phyloP scores from a whole-genome alignment of 2,888 invertebrate species.

The Campoplex nolae region DNA sequence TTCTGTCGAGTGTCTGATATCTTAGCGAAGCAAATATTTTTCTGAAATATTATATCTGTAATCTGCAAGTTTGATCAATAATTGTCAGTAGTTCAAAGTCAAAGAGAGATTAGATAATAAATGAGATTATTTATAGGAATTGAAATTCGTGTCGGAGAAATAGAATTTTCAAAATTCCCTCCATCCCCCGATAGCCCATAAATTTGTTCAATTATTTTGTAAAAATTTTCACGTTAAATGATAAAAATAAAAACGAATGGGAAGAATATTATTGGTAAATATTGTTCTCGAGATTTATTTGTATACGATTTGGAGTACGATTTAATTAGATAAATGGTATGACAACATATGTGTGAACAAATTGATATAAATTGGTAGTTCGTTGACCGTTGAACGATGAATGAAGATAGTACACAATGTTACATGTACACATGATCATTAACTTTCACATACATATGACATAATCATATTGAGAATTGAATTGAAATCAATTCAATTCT shows the following conservation, averaged over 20 bases:
- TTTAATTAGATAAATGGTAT: slow-evolving; percentile 45
- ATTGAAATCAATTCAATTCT: slow-evolving; percentile 1
- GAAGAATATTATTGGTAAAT: background rate
- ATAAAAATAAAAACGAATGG: background rate
- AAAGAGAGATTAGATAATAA: background rate
- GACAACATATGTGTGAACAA: slow-evolving; percentile 8
- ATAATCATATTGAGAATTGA: slow-evolving; percentile 59
- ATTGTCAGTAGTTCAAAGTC: background rate
- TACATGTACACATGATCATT: slow-evolving; percentile 8
- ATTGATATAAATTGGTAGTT: slow-evolving; percentile 58
- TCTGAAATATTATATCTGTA: background rate
- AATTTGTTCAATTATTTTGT: background rate
- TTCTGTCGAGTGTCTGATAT: slow-evolving; percentile 30
- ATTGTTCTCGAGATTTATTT: background rate
- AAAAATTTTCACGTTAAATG: background rate
- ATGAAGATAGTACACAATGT: slow-evolving; percentile 35
- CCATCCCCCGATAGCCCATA: background rate
- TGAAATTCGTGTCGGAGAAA: background rate
- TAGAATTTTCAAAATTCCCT: background rate
- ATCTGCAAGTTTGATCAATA: slow-evolving; percentile 16
- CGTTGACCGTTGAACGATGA: slow-evolving; percentile 45
- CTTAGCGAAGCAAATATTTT: slow-evolving; percentile 1
- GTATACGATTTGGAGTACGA: slow-evolving; percentile 6
- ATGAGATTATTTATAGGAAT: background rate
- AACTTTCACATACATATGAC: slow-evolving; percentile 31